Base-by-base conservation (phyloP, 1,140 invertebrate genomes). In the Leptopilina boulardi region DNA sequence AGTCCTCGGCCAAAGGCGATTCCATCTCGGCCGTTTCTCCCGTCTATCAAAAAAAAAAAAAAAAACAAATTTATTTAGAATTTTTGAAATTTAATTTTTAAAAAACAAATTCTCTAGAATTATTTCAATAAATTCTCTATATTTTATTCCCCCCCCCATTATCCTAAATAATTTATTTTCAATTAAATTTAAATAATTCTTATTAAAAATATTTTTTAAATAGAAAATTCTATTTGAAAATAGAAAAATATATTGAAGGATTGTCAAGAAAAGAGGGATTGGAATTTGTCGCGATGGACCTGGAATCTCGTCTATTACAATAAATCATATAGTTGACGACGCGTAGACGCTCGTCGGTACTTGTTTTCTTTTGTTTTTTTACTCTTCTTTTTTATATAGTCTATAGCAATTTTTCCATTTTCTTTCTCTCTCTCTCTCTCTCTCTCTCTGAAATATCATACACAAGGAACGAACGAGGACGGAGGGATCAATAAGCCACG, bases 401-500 rank as follows among this genome's bases (percentile, higher is more conserved):
- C 34, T 72, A 4, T 56, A 15, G 15, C 51, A 18, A 38, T 30
- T 15, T 41, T 70, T 47, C 34, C 41, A 19, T 73, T n/a, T 38
- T 42, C 15, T 73, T n/a, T 47, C 30, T 66, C 47, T 76, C 56
- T 51, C 41, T 19, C 73, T 72, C 74, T 81, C 71, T 59, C 77
- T 47, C 70, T 79, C 56, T 73, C 4, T 3, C 76, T 71, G 74
- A 75, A 76, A 66, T 80, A 66, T 47, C 71, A 73, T 77, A 76
- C 59, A 56, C 9, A 38, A 51, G 75, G 70, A 81, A 79, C 54
- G 80, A 77, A 82, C 77, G 78, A 83, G 82, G 83, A 86, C 76
- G 81, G 78, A 79, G 86, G 85, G 88, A 90, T 90, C 89, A 87
- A 90, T 90, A 90, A 90, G 87, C 84, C 87, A 84, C 78, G 84